Evolutionary conservation across 2,888 invertebrate genomes (phyloP).

Genomic region (Uropetala carovei): DNA sequence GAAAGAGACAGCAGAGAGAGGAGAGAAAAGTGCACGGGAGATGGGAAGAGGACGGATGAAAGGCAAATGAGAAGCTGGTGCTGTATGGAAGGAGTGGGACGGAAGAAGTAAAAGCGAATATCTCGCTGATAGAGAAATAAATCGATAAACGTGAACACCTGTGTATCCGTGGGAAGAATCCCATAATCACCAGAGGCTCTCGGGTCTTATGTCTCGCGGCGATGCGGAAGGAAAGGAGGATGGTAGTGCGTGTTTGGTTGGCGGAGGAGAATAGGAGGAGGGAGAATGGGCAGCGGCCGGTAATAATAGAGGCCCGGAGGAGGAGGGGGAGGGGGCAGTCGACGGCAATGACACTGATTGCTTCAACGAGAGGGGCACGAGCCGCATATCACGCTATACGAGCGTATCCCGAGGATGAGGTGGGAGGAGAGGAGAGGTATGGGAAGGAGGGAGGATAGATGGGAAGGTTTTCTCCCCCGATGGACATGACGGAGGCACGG

Average conservation of each 20-base stretch:
- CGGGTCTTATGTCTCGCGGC: neutral
- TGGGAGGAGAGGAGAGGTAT: neutral
- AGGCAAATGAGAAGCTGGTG: neutral
- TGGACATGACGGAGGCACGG: conserved; percentile 45
- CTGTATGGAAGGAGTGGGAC: no score
- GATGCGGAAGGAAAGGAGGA: neutral
- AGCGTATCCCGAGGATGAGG: neutral
- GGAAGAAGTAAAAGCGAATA: neutral
- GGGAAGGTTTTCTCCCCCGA: neutral
- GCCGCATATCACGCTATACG: conserved; percentile 20
- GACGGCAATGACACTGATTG: conserved; percentile 61
- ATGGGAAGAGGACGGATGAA: neutral
- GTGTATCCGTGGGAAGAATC: conserved; percentile 10
- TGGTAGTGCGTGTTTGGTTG: no score
- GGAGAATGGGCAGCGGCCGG: neutral
- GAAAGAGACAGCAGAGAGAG: neutral
- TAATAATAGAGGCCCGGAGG: conserved; percentile 33
- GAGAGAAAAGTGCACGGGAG: neutral
- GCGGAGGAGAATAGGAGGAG: neutral
- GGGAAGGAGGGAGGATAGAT: neutral
- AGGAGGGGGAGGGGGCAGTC: conserved; percentile 37
- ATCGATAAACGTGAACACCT: neutral
- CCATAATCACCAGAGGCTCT: neutral
- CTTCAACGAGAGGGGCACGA: conserved; percentile 41
- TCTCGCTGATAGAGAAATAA: neutral